Percentiles rank a stretch among this genome's conserved stretches.
These are phyloP conservation scores for Miichthys miiuy DNA, from an alignment of 2,797 vertebrate genomes.

Conservation along the genomic window DNA sequence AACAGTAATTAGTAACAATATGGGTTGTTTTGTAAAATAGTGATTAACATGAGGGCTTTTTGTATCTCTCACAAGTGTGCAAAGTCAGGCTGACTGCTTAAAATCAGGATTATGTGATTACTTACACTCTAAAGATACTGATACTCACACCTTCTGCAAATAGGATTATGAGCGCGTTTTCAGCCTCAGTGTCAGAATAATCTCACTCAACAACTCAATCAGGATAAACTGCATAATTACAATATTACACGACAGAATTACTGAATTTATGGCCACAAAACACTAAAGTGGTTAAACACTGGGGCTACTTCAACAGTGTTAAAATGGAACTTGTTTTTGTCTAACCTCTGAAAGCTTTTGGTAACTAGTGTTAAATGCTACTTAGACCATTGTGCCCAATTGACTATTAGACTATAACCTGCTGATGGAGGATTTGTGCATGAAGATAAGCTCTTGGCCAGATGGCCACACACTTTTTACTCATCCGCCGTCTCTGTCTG, in stretches of 20 bases:
- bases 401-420: not conserved
- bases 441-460: constrained; percentile 4
- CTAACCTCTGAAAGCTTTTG: not conserved
- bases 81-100: constrained; percentile 1
- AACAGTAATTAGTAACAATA: too few relatives aligned
- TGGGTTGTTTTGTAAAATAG: not conserved
- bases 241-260: not conserved
- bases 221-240: constrained; percentile 12
- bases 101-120: not conserved
- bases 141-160: not conserved
- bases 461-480: constrained; percentile 5
- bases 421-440: constrained; percentile 11
- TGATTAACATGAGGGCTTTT: not conserved
- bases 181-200: not conserved
- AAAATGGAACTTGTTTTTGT: not conserved
- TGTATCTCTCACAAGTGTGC: not conserved
- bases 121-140: not conserved
- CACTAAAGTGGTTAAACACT: too few relatives aligned
- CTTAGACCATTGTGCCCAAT: not conserved
- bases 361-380: not conserved
- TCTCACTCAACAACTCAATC: not conserved
- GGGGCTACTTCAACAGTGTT: not conserved
- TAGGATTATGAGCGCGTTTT: not conserved
- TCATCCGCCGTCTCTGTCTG: not conserved
- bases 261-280: not conserved